These are phyloP conservation scores for Monochamus alternatus DNA, from an alignment of 2,888 invertebrate species.

Conservation along the genomic window DNA sequence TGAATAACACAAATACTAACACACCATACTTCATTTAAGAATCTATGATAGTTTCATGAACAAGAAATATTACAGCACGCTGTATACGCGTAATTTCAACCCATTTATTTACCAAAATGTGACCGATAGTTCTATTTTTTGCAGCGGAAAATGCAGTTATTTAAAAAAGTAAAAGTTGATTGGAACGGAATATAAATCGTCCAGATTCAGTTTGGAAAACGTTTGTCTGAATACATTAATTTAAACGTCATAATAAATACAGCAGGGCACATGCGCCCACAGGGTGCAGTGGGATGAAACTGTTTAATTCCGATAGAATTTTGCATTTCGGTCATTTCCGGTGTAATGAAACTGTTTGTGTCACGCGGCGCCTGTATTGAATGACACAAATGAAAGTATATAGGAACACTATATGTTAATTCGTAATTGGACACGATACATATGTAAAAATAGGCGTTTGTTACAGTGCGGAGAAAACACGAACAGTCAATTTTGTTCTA, in stretches of 20 bases:
- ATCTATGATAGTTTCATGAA: too few relatives aligned
- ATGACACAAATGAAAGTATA: slow-evolving; percentile 21
- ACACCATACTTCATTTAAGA: too few relatives aligned
- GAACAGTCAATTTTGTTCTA: slow-evolving; percentile 38
- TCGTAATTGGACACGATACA: slow-evolving; percentile 27
- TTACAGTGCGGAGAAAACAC: slow-evolving; percentile 26
- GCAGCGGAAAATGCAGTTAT: too few relatives aligned
- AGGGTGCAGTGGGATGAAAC: neutral
- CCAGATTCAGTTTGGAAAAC: neutral
- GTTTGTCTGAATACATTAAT: neutral
- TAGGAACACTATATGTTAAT: slow-evolving; percentile 20
- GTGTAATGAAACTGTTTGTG: slow-evolving; percentile 24
- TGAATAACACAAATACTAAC: too few relatives aligned
- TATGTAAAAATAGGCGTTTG: slow-evolving; percentile 29
- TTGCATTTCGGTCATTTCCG: slow-evolving; percentile 18
- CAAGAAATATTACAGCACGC: too few relatives aligned
- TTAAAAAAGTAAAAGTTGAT: neutral
- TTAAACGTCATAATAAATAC: neutral
- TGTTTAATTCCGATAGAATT: slow-evolving; percentile 19
- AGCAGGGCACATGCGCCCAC: neutral
- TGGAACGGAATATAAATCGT: neutral
- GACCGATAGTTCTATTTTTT: too few relatives aligned
- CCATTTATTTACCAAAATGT: too few relatives aligned
- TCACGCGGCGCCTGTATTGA: slow-evolving; percentile 1
- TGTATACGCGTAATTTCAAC: too few relatives aligned